phyloP scores from a whole-genome alignment of 53 echinoderm and acorn worm species.

The Zoroaster sp. region DNA sequence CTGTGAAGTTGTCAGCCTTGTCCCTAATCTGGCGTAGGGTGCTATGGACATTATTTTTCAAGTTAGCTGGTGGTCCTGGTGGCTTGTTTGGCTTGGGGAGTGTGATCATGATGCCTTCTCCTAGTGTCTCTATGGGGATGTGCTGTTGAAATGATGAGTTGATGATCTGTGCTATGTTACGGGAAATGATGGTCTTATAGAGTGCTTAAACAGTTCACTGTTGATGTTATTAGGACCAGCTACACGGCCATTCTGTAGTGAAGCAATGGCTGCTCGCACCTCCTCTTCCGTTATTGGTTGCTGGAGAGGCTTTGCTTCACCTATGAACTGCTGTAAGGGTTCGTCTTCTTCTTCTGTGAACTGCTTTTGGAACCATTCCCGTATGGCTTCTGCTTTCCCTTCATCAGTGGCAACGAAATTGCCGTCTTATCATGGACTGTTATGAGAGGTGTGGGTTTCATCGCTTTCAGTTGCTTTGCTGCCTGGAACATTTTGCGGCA shows the following conservation, averaged over 20 bases:
- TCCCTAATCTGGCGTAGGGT: not conserved
- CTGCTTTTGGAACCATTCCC: too few relatives aligned
- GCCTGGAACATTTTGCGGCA: too few relatives aligned
- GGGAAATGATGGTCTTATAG: not conserved
- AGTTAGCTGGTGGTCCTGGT: not conserved
- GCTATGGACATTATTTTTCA: not conserved
- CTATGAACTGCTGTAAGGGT: too few relatives aligned
- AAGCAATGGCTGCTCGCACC: not conserved
- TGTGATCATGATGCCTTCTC: not conserved
- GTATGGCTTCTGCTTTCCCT: too few relatives aligned
- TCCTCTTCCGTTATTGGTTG: too few relatives aligned
- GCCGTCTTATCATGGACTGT: too few relatives aligned
- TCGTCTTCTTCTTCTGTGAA: too few relatives aligned
- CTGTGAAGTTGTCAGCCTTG: not conserved
- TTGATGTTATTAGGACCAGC: not conserved
- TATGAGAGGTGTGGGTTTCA: too few relatives aligned
- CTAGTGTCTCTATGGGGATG: not conserved
- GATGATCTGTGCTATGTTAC: not conserved
- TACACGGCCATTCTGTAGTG: not conserved
- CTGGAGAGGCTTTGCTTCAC: too few relatives aligned
- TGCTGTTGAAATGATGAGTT: not conserved
- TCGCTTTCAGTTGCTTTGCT: too few relatives aligned
- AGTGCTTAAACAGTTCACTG: not conserved
- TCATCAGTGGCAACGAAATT: too few relatives aligned
- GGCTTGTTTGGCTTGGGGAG: not conserved